Evolutionary conservation across 2,113 vertebrate species (phyloP).

Genomic region (Oncorhynchus kisutch): DNA sequence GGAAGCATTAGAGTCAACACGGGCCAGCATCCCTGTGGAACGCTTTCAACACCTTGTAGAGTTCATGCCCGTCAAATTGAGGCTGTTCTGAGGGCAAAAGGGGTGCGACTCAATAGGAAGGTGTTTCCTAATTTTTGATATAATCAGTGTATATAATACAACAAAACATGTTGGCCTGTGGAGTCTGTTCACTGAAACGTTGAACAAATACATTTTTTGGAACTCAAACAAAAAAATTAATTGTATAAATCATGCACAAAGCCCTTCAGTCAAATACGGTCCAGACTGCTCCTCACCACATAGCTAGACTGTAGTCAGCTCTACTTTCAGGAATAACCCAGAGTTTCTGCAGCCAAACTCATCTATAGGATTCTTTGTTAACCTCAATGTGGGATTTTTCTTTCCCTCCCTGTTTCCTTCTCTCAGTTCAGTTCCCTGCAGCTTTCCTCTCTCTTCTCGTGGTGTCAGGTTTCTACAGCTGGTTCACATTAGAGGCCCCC

Average conservation of each 20-base stretch:
- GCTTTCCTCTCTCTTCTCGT: slow-evolving; percentile 14
- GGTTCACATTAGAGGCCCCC: slow-evolving; percentile 21
- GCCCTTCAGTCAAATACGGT: neutral
- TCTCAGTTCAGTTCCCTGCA: slow-evolving; percentile 37
- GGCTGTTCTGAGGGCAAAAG: too few species aligned
- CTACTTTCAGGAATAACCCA: slow-evolving; percentile 19
- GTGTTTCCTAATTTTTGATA: too few species aligned
- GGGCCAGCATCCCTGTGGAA: too few species aligned
- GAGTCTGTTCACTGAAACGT: too few species aligned
- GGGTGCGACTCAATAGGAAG: too few species aligned
- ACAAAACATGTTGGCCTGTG: neutral
- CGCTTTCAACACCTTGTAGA: too few species aligned
- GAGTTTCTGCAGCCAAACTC: slow-evolving; percentile 45
- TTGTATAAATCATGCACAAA: neutral
- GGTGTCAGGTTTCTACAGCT: slow-evolving; percentile 32
- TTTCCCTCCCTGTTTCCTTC: slow-evolving; percentile 15
- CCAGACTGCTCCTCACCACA: neutral
- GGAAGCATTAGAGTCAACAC: too few species aligned
- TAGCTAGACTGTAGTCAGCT: neutral
- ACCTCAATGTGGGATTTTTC: slow-evolving; percentile 50
- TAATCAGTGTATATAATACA: neutral
- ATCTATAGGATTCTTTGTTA: slow-evolving; percentile 72
- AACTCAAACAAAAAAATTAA: too few species aligned
- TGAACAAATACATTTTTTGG: too few species aligned
- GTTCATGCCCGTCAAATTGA: too few species aligned